Percentiles rank a stretch among this genome's conserved stretches.
Conservation (phyloP, 92 coral and sea anemone species). For the Scolanthus callimorphus region DNA sequence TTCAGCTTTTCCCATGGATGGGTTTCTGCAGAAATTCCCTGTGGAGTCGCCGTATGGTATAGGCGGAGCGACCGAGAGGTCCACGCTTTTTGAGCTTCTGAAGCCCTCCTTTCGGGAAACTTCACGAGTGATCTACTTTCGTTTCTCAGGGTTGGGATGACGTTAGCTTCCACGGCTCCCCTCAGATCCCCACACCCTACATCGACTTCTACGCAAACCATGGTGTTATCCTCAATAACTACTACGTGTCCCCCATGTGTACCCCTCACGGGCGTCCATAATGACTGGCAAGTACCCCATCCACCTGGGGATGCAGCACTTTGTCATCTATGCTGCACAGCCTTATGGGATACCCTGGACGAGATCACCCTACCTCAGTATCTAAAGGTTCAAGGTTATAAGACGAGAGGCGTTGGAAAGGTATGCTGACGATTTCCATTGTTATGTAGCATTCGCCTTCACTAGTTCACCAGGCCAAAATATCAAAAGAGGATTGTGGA, state of each 20-base stretch:
- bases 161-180: conserved; percentile 94
- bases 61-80: too few species aligned
- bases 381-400: conserved; percentile 56
- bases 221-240: conserved; percentile 83
- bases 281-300: conserved; percentile 90
- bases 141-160: conserved; percentile 86
- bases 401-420: conserved; percentile 65
- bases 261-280: conserved; percentile 88
- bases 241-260: conserved; percentile 83
- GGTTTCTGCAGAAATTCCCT: too few species aligned
- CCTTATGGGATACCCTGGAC: conserved; percentile 67
- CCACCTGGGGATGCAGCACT: conserved; percentile 76
- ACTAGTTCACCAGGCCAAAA: too few species aligned
- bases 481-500: too few species aligned
- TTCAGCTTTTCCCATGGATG: too few species aligned
- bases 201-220: conserved; percentile 73
- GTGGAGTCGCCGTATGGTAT: too few species aligned
- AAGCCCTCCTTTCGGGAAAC: too few species aligned
- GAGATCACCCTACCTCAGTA: conserved; percentile 58
- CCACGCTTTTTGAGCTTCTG: too few species aligned
- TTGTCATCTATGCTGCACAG: conserved; percentile 59
- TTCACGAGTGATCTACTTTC: too few species aligned
- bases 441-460: too few species aligned
- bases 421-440: too few species aligned
- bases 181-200: conserved; percentile 85